Conservation (phyloP, 2,888 invertebrate species). For the Pteria penguin region DNA sequence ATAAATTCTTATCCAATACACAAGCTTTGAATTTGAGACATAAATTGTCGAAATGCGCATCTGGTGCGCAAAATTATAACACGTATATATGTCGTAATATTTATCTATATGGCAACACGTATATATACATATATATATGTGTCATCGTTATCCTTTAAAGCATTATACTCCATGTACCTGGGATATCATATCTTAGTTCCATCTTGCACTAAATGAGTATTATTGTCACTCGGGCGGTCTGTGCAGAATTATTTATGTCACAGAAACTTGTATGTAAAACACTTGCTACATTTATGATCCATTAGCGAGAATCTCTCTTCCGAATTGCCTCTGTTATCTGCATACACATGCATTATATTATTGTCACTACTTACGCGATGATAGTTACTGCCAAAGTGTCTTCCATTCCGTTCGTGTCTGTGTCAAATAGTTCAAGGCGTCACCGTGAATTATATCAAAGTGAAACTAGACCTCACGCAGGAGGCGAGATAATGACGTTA, state of each 20-base stretch:
- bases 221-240: too few species aligned
- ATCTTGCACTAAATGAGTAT: too few species aligned
- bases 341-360: background rate
- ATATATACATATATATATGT: too few species aligned
- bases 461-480: constrained; percentile 1
- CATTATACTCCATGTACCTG: too few species aligned
- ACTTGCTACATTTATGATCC: background rate
- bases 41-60: too few species aligned
- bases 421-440: background rate
- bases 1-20: too few species aligned
- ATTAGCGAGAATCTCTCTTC: background rate
- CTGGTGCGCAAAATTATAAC: too few species aligned
- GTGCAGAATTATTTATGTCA: background rate
- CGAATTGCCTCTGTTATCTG: background rate
- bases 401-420: background rate
- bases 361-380: background rate
- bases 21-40: too few species aligned
- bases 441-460: background rate
- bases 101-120: too few species aligned
- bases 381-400: background rate
- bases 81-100: too few species aligned
- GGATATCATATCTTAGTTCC: too few species aligned
- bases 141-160: too few species aligned
- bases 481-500: background rate
- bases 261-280: background rate